These are phyloP conservation scores for Propithecus coquereli DNA, from an alignment of 2,113 vertebrate species.

Conservation along the genomic window DNA sequence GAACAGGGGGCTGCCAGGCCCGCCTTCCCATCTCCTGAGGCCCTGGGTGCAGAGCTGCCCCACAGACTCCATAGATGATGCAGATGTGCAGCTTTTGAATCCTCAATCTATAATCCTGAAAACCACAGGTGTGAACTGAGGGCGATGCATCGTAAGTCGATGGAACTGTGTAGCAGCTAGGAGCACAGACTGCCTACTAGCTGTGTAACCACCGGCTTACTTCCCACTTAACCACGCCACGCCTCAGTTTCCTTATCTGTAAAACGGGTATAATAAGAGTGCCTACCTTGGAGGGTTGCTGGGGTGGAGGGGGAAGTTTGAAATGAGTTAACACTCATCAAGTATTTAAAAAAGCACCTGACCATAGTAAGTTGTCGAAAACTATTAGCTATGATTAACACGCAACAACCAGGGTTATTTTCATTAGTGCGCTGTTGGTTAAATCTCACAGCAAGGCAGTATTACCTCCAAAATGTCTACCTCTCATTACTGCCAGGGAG, in stretches of 20 bases:
- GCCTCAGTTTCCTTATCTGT: not conserved
- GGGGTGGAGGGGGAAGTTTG: not conserved
- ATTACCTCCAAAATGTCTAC: not conserved
- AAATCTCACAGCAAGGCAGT: not conserved
- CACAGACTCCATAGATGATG: fast-evolving
- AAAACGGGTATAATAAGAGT: not conserved
- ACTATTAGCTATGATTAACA: not conserved
- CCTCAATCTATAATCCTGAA: not conserved
- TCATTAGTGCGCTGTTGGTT: not conserved
- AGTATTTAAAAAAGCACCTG: not conserved
- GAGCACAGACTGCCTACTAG: not conserved
- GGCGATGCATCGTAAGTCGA: not conserved
- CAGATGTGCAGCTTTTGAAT: not conserved
- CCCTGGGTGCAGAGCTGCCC: not conserved
- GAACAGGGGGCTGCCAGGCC: not conserved
- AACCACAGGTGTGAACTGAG: not conserved
- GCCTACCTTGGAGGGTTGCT: not conserved
- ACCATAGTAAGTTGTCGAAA: not conserved
- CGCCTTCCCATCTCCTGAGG: not conserved
- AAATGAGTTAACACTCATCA: not conserved
- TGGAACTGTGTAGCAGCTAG: fast-evolving
- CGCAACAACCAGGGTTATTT: not conserved
- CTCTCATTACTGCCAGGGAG: not conserved
- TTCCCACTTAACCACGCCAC: not conserved
- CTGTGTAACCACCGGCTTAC: not conserved